Base-by-base conservation (phyloP, 2,888 invertebrate genomes). In the Cepaea hortensis region DNA sequence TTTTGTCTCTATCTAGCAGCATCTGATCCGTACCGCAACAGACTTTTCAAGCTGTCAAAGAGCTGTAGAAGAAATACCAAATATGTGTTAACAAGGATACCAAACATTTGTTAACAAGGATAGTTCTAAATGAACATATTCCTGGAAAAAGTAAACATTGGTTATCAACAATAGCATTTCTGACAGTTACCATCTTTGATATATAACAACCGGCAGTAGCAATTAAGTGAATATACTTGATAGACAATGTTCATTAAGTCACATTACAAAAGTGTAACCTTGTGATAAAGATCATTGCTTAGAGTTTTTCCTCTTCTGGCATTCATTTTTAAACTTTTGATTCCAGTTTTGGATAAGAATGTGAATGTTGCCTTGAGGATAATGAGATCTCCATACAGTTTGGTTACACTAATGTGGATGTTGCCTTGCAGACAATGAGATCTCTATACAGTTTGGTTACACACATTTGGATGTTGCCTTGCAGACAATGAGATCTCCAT, bases 31-130 rank as follows among this genome's bases (percentile, higher is more conserved):
- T 23, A 81, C 35, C 61, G 68, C n/a, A 82, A 62, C 72, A 87
- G 77, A 35, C 80, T 81, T 20, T 85, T 82, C 70, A 85, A 85
- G 23, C 68, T 85, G n/a, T 84, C 85, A 68, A 84, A 82, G 61
- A 85, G 48, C 85, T 76, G 85, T 48, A 15, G 61, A 11, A 61
- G 50, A 84, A 65, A 35, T 18, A 84, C 65, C 50, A 46, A 72
- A 46, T 65, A 65, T 50, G 15, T n/a, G 35, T 62, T 73, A 7
- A 55, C 5, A 80, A 55, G 62, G n/a, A 48, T 68, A 9, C 6
- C 35, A 35, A 35, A 35, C 35, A 35, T 76, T 50, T 65, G 65
- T 18, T 65, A 9, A 9, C 9, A 18, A 65, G 9, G 65, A 18
- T 65, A 65, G 65, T 18, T 65, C 18, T 18, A 13, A 9, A 13